A percentile compares a stretch with the other conserved stretches of the same genome.
Conservation (phyloP, 2,888 invertebrate species). For the Elysia crispata region DNA sequence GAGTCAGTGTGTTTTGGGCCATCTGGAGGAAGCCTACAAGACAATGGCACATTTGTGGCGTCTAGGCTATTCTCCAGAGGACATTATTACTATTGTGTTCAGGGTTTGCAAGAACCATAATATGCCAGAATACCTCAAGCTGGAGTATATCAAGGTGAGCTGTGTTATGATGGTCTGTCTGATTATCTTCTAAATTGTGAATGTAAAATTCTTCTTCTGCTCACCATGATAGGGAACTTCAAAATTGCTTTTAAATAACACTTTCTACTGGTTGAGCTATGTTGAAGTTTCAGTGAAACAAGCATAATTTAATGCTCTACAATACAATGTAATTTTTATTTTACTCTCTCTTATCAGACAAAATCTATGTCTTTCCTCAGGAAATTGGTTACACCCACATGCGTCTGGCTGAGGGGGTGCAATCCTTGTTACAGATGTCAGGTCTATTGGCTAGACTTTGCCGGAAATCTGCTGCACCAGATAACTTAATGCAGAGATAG, state of each 20-base stretch:
- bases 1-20: constrained; percentile 86
- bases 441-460: constrained; percentile 92
- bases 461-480: constrained; percentile 68
- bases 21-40: constrained; percentile 91
- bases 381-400: constrained; percentile 95
- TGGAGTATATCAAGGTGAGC: constrained; percentile 88
- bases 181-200: neutral
- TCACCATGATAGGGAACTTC: too few species aligned
- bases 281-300: too few species aligned
- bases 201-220: too few species aligned
- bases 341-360: too few species aligned
- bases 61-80: constrained; percentile 97
- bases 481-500: constrained; percentile 29
- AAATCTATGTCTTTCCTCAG: too few species aligned
- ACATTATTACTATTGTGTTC: constrained; percentile 96
- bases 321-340: too few species aligned
- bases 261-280: too few species aligned
- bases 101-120: constrained; percentile 92
- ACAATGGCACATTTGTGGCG: constrained; percentile 92
- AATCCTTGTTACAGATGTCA: constrained; percentile 92
- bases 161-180: neutral
- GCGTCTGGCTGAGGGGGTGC: constrained; percentile 92
- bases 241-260: too few species aligned
- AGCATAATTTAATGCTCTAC: too few species aligned
- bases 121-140: constrained; percentile 88